Percentiles rank a stretch among this genome's conserved stretches.
phyloP scores from a whole-genome alignment of 2,888 invertebrate species.

The Apamea epomidion region DNA sequence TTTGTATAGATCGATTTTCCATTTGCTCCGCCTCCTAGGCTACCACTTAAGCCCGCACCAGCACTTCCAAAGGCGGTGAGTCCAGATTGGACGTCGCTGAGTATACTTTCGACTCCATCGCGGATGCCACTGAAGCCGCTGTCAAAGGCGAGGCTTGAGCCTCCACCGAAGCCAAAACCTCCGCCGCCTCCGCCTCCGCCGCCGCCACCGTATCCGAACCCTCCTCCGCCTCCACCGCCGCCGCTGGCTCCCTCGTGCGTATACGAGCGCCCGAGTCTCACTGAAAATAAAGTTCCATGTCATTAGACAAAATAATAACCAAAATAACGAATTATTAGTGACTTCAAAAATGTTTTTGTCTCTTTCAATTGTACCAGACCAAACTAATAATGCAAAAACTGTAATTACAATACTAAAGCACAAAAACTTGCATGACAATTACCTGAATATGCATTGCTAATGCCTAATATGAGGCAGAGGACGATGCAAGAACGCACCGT shows the following conservation, averaged over 20 bases:
- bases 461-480: constrained; percentile 71
- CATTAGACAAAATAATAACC: constrained; percentile 13
- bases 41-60: constrained; percentile 63
- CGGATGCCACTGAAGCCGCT: constrained; percentile 71
- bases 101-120: constrained; percentile 77
- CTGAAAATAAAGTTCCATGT: constrained; percentile 72
- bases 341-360: background rate
- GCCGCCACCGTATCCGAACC: constrained; percentile 60
- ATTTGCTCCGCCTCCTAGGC: constrained; percentile 63
- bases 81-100: constrained; percentile 78
- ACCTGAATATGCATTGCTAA: constrained; percentile 74
- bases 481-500: constrained; percentile 73
- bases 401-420: constrained; percentile 25
- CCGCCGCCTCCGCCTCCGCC: constrained; percentile 69
- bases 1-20: constrained; percentile 81
- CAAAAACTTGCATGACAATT: constrained; percentile 56
- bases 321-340: background rate
- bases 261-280: constrained; percentile 79
- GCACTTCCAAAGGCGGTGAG: constrained; percentile 68
- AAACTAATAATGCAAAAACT: constrained; percentile 22
- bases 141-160: constrained; percentile 67
- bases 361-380: constrained; percentile 1
- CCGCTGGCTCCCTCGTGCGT: constrained; percentile 68
- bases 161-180: constrained; percentile 68
- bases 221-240: constrained; percentile 68